Evolutionary conservation across 2,797 vertebrate species (phyloP), one percentile per base, ranked within the genome.

Genomic region (Paguma larvata): DNA sequence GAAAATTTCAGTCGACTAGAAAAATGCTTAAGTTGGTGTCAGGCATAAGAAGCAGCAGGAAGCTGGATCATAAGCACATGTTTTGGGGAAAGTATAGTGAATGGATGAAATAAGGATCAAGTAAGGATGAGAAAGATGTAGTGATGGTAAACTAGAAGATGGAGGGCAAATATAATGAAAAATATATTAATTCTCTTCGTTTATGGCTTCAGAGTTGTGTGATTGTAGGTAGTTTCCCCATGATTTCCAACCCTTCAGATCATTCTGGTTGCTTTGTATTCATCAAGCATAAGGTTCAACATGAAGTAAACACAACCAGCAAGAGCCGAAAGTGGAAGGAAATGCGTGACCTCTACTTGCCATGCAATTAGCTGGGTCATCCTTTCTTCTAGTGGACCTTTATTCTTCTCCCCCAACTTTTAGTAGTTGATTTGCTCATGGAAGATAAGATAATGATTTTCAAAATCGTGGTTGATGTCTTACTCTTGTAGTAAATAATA

Each of bases 1-100:
- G 38, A 23, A 87, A 53, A 48, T 62, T 94, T 92, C 34, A 78
- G 30, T 63, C 44, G 23, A 25, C 34, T 38, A 84, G 21, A 85
- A 92, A 83, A 85, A 72, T 95, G 62, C 65, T 88, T 88, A n/a
- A 34, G 4, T 44, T 85, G 56, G 25, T 94, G 89, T 93, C 46
- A 85, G 73, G 44, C 48, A 46, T 30, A 63, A 85, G 78, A 56
- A 67, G 23, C 78, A 91, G 79, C 14, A 94, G 77, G 78, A 86
- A 82, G 51, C 32, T 86, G 53, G 72, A 73, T 75, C 7, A 1
- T 68, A 89, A 89, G 30, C 10, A 3, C 14, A 3, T 34, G 3
- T 93, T 79, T 83, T 46, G 30, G 68, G 63, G 85, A 62, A 92
- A 62, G 32, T n/a, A 11, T 85, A 68, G 62, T 72, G 70, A 92